phyloP scores from a whole-genome alignment of 2,113 vertebrate genomes.

The Peromyscus leucopus region DNA sequence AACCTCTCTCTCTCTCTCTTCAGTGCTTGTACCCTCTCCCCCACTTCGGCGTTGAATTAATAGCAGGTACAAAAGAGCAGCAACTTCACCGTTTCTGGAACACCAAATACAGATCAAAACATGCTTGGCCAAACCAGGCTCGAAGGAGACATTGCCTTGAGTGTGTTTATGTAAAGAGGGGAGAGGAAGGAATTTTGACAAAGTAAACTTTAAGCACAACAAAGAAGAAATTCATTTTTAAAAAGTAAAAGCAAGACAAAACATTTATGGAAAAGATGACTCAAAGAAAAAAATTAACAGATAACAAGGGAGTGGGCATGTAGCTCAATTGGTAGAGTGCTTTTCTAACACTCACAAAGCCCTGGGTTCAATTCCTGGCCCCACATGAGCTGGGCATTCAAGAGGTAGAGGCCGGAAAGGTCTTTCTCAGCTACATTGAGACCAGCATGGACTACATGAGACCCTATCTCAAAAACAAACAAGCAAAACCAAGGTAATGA shows the following conservation, averaged over 20 bases:
- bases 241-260: neutral
- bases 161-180: neutral
- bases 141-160: neutral
- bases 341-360: too few relatives aligned
- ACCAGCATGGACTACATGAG: neutral
- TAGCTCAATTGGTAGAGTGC: neutral
- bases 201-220: constrained; percentile 40
- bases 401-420: neutral
- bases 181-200: neutral
- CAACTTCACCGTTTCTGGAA: constrained; percentile 1
- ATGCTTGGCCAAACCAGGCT: neutral
- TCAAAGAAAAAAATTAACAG: neutral
- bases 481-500: neutral
- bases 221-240: constrained; percentile 35
- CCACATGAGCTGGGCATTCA: neutral
- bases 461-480: neutral
- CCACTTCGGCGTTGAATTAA: neutral
- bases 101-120: neutral
- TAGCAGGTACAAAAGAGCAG: neutral
- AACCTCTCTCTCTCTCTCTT: neutral
- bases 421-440: neutral
- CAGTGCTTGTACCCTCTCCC: neutral
- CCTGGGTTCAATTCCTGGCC: neutral
- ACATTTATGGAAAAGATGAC: constrained; percentile 6
- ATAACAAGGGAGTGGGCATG: neutral